A percentile compares a stretch with the other conserved stretches of the same genome.
Conservation (phyloP, 2,888 invertebrate species). For the Falcaria lacertinaria region DNA sequence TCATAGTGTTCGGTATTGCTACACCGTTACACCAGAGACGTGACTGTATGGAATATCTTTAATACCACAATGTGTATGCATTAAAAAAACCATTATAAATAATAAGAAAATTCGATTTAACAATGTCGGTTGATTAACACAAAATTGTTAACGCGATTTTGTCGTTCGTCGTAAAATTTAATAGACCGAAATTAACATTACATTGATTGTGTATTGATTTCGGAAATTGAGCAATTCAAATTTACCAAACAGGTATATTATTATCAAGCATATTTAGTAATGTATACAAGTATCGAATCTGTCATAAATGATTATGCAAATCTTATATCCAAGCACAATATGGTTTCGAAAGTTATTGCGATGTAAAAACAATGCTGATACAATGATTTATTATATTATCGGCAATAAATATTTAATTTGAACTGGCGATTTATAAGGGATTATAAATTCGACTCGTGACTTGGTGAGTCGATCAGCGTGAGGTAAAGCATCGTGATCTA, state of each 20-base stretch:
- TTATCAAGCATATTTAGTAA: too few species aligned
- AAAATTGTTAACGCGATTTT: too few species aligned
- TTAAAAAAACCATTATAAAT: too few species aligned
- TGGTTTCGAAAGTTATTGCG: neutral
- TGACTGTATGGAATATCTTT: conserved; percentile 24
- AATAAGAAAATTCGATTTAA: too few species aligned
- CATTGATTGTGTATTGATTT: too few species aligned
- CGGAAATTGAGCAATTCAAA: too few species aligned
- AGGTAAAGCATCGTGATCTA: conserved; percentile 31
- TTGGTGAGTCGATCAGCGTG: conserved; percentile 45
- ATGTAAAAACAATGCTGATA: conserved; percentile 14
- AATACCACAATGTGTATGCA: conserved; percentile 16
- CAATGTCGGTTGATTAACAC: too few species aligned
- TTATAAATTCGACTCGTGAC: conserved; percentile 71
- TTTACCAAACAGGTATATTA: too few species aligned
- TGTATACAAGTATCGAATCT: too few species aligned
- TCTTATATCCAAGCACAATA: neutral
- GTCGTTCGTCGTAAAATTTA: too few species aligned
- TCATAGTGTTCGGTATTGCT: conserved; percentile 32
- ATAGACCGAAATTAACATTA: too few species aligned
- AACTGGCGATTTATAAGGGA: conserved; percentile 51
- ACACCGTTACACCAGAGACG: conserved; percentile 46
- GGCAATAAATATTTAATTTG: conserved; percentile 55
- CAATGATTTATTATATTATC: conserved; percentile 37
- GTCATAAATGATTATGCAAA: too few species aligned